Evolutionary conservation across 1,140 invertebrate species (phyloP).

Genomic region (Zaprionus kolodkinae): DNA sequence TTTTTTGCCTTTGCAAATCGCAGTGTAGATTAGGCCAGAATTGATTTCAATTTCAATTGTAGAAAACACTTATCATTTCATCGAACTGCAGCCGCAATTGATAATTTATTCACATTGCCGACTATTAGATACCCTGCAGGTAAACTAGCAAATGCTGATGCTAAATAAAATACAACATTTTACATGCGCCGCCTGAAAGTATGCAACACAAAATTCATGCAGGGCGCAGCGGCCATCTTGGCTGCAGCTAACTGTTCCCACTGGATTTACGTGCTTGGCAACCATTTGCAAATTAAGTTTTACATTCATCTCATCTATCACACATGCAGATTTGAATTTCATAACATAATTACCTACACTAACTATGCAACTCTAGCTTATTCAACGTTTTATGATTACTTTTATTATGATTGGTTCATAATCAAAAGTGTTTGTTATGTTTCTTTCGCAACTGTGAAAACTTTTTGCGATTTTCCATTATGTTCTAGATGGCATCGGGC

Average conservation of each 20-base stretch:
- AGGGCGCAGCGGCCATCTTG: too few relatives aligned
- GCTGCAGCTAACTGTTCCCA: background rate
- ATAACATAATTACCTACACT: background rate
- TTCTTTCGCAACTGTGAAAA: background rate
- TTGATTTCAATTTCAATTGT: slow-evolving; percentile 10
- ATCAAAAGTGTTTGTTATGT: background rate
- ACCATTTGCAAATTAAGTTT: too few relatives aligned
- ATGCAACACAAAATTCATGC: too few relatives aligned
- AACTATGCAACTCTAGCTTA: background rate
- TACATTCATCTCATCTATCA: too few relatives aligned
- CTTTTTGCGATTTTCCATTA: background rate
- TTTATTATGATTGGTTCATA: background rate
- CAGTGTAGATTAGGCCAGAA: background rate
- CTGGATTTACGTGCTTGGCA: too few relatives aligned
- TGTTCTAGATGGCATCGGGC: background rate
- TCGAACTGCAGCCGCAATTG: background rate
- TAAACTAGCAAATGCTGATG: too few relatives aligned
- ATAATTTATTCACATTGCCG: background rate
- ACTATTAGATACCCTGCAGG: background rate
- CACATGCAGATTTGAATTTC: background rate
- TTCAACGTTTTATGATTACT: background rate
- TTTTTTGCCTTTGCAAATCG: background rate
- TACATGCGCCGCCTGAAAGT: too few relatives aligned
- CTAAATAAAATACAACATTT: too few relatives aligned
- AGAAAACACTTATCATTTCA: background rate